phyloP scores from a whole-genome alignment of 2,113 vertebrate species.

The Spizaetus ornatus region DNA sequence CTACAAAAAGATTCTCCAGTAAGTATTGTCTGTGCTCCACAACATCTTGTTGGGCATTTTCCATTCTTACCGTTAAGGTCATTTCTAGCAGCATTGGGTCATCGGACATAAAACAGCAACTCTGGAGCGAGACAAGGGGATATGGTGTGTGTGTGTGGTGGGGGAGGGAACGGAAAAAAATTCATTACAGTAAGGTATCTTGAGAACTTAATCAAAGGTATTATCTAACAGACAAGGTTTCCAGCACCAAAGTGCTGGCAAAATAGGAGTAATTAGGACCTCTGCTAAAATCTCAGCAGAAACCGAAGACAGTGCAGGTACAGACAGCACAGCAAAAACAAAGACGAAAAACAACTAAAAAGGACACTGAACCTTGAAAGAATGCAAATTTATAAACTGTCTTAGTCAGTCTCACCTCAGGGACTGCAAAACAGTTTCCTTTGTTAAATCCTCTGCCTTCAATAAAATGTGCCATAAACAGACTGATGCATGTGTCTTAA shows the following conservation, averaged over 20 bases:
- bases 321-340: conserved; percentile 32
- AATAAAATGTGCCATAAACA: conserved; percentile 65
- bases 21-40: conserved; percentile 92
- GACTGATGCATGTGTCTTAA: conserved; percentile 64
- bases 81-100: conserved; percentile 85
- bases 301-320: background rate
- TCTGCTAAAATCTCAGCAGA: conserved; percentile 13
- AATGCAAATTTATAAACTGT: conserved; percentile 47
- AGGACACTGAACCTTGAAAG: conserved; percentile 34
- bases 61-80: conserved; percentile 83
- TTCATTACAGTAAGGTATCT: background rate
- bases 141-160: background rate
- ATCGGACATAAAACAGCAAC: conserved; percentile 82
- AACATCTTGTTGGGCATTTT: conserved; percentile 81
- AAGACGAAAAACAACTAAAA: conserved; percentile 10
- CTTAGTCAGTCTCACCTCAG: conserved; percentile 56
- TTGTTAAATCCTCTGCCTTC: conserved; percentile 63
- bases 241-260: background rate
- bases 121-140: conserved; percentile 72
- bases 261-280: background rate
- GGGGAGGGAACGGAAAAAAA: background rate
- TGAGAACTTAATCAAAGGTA: background rate
- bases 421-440: conserved; percentile 59
- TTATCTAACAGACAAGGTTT: background rate
- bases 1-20: conserved; percentile 91